These are phyloP conservation scores for Spatulosminthurus flaviceps DNA, from an alignment of 2,888 invertebrate genomes.

Conservation along the genomic window DNA sequence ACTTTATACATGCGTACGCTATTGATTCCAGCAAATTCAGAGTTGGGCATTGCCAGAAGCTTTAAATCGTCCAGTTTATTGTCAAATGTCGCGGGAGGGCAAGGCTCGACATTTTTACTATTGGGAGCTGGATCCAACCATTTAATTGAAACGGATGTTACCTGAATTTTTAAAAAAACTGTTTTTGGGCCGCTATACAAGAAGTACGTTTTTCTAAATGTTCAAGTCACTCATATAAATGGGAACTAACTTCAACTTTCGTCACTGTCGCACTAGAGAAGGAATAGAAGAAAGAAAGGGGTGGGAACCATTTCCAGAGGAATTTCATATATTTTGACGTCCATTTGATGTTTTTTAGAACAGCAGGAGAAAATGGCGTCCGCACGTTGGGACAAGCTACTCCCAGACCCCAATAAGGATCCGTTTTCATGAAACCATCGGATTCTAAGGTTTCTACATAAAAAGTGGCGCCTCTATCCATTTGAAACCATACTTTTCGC, in stretches of 20 bases:
- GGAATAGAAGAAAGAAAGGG: slow-evolving; percentile 54
- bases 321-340: slow-evolving; percentile 47
- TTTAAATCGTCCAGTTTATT: slow-evolving; percentile 40
- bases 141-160: slow-evolving; percentile 47
- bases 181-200: too few relatives aligned
- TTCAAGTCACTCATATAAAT: too few relatives aligned
- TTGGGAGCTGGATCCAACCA: slow-evolving; percentile 53
- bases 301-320: slow-evolving; percentile 54
- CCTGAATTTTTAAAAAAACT: too few relatives aligned
- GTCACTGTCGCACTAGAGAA: slow-evolving; percentile 49
- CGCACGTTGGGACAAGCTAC: slow-evolving; percentile 58
- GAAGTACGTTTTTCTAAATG: too few relatives aligned
- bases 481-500: slow-evolving; percentile 53
- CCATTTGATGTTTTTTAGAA: slow-evolving; percentile 54
- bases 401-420: slow-evolving; percentile 59
- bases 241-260: slow-evolving; percentile 26
- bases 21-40: slow-evolving; percentile 58
- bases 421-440: slow-evolving; percentile 59
- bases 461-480: slow-evolving; percentile 55
- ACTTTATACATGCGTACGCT: slow-evolving; percentile 56
- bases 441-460: slow-evolving; percentile 50
- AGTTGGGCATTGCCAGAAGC: slow-evolving; percentile 52
- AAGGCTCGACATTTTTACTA: neutral
- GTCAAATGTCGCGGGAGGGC: slow-evolving; percentile 27
- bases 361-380: slow-evolving; percentile 46